phyloP scores from a whole-genome alignment of 2,797 vertebrate species.

The Dermochelys coriacea region DNA sequence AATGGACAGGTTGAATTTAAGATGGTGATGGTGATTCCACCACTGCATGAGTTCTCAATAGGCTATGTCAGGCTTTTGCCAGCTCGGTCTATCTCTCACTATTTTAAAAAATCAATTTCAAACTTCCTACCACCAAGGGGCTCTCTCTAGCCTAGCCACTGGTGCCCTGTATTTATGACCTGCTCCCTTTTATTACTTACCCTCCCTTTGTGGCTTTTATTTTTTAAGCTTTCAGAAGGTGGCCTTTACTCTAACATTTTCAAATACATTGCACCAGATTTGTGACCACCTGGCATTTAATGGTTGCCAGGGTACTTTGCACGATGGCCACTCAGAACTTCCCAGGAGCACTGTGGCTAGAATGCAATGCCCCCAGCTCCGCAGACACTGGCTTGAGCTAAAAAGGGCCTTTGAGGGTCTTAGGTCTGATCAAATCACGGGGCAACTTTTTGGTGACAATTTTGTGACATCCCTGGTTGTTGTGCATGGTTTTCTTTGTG shows the following conservation, averaged over 20 bases:
- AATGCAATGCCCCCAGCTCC: background rate
- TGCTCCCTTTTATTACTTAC: background rate
- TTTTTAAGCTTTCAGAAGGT: background rate
- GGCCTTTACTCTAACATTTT: background rate
- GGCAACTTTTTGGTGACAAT: too few relatives aligned
- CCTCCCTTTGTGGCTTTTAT: background rate
- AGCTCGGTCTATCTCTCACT: background rate
- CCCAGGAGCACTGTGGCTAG: background rate
- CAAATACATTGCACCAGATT: background rate
- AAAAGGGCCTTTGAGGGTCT: rapidly evolving
- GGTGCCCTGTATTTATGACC: background rate
- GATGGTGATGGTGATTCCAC: background rate
- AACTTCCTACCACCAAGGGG: background rate
- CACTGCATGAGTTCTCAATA: background rate
- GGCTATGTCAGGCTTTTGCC: background rate
- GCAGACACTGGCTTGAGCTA: background rate
- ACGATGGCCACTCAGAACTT: background rate
- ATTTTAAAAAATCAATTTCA: background rate
- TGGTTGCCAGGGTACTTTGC: background rate
- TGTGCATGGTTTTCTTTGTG: too few relatives aligned
- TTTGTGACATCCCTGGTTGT: too few relatives aligned
- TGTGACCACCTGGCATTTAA: background rate
- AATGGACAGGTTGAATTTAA: background rate
- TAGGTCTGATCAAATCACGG: background rate
- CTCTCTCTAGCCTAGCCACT: background rate